Percentiles rank a stretch among this genome's conserved stretches.
Evolutionary conservation across 1,140 invertebrate genomes (phyloP).

Genomic region (Trigoniulus corallinus): DNA sequence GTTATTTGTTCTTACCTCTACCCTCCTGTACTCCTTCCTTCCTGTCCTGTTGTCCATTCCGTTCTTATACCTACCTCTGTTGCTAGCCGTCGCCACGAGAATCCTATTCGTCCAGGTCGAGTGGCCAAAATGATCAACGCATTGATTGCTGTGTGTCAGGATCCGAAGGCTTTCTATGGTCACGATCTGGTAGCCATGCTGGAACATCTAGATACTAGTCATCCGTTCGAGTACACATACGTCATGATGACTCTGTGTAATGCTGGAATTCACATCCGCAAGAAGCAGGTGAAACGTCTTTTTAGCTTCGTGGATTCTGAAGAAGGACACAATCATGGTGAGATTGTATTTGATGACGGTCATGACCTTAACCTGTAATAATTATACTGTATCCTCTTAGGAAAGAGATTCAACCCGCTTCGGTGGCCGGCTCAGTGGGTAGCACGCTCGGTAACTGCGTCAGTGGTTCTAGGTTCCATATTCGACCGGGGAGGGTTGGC

Average conservation of each 20-base stretch:
- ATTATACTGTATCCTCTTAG: too few species aligned
- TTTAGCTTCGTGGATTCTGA: neutral
- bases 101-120: conserved; percentile 33
- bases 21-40: too few species aligned
- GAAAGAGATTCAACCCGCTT: too few species aligned
- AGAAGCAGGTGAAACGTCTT: conserved; percentile 1
- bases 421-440: too few species aligned
- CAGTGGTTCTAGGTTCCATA: too few species aligned
- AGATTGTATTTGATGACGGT: too few species aligned
- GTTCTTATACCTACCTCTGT: neutral
- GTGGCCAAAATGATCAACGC: conserved; percentile 56
- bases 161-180: conserved; percentile 61
- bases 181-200: conserved; percentile 34
- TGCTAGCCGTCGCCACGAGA: conserved; percentile 3
- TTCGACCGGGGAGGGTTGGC: too few species aligned
- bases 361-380: too few species aligned
- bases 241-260: conserved; percentile 1
- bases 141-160: conserved; percentile 55
- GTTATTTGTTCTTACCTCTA: too few species aligned
- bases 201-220: neutral
- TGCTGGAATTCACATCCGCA: conserved; percentile 2
- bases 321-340: conserved; percentile 2
- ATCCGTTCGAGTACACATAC: neutral
- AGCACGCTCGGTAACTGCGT: too few species aligned
- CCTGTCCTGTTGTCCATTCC: too few species aligned